These are phyloP conservation scores for Balearica regulorum DNA, from an alignment of 2,797 vertebrate species.

Conservation along the genomic window DNA sequence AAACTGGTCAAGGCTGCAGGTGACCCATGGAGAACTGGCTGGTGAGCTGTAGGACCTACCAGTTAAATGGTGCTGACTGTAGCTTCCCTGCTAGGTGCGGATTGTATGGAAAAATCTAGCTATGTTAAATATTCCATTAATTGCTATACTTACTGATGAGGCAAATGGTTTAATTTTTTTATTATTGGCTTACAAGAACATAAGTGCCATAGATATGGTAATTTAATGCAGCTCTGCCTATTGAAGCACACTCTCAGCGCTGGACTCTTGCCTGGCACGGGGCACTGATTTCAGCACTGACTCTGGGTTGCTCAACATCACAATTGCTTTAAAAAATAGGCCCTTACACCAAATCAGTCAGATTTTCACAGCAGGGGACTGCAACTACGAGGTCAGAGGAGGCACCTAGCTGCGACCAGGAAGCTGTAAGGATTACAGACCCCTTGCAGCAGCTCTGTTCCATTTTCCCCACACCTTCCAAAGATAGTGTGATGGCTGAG, in stretches of 20 bases:
- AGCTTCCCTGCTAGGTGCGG: background rate
- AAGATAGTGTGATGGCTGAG: background rate
- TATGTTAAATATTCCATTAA: background rate
- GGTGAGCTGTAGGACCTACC: background rate
- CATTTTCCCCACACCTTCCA: background rate
- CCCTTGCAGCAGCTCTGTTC: background rate
- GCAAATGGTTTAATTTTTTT: background rate
- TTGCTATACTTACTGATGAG: background rate
- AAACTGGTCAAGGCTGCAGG: background rate
- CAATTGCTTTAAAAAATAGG: background rate
- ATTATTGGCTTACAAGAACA: background rate
- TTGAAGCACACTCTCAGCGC: fast-evolving
- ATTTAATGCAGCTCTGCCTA: background rate
- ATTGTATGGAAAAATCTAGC: background rate
- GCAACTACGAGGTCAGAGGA: background rate
- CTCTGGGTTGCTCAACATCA: background rate
- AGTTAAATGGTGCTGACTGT: fast-evolving
- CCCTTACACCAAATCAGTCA: background rate
- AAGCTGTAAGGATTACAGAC: background rate
- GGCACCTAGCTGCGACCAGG: background rate
- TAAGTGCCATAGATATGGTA: background rate
- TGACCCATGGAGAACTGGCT: background rate
- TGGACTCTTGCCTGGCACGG: background rate
- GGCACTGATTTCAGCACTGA: background rate
- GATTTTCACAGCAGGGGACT: background rate